phyloP scores from a whole-genome alignment of 2,113 vertebrate species.

The Hydropotes inermis region DNA sequence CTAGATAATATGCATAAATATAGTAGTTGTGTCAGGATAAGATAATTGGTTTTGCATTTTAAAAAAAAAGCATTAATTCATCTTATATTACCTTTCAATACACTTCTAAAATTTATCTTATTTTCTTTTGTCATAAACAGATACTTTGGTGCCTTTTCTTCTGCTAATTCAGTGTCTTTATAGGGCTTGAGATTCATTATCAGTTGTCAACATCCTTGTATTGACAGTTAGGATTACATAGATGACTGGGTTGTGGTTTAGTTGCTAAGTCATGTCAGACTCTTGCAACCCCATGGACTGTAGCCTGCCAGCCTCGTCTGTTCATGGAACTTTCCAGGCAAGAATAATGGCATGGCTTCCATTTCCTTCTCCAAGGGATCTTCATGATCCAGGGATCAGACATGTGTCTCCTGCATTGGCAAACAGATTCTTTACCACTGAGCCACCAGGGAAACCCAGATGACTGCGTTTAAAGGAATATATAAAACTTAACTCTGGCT shows the following conservation, averaged over 20 bases:
- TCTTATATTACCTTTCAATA: neutral
- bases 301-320: neutral
- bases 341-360: neutral
- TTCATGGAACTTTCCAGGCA: neutral
- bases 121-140: conserved; percentile 13
- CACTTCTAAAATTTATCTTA: neutral
- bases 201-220: neutral
- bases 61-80: neutral
- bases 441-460: neutral
- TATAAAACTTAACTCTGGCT: neutral
- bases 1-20: neutral
- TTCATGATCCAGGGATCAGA: neutral
- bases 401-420: neutral
- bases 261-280: neutral
- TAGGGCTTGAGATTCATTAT: neutral
- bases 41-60: neutral
- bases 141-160: neutral
- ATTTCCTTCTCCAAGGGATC: neutral
- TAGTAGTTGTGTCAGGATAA: neutral
- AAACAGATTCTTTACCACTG: neutral
- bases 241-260: neutral
- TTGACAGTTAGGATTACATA: neutral
- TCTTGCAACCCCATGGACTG: neutral
- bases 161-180: neutral
- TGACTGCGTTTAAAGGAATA: neutral